Conservation (phyloP, 2,888 invertebrate species). For the Leptopterna dolabrata region DNA sequence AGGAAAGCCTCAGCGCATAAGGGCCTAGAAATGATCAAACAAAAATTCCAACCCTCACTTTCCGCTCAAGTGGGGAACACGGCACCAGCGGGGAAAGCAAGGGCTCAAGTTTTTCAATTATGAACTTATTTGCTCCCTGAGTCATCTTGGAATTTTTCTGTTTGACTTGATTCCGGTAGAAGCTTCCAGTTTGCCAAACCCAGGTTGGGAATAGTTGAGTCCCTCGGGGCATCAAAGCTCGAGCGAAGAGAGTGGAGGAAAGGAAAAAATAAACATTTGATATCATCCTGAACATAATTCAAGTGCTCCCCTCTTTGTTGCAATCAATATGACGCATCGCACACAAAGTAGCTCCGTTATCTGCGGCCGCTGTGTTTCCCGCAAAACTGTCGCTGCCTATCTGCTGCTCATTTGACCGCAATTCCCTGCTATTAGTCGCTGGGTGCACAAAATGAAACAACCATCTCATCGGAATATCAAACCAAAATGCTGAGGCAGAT, state of each 20-base stretch:
- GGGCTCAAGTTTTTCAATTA: constrained; percentile 46
- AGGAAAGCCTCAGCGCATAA: constrained; percentile 12
- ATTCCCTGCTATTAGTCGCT: background rate
- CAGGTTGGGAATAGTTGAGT: background rate
- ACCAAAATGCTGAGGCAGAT: background rate
- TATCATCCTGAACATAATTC: constrained; percentile 51
- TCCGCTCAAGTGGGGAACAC: constrained; percentile 21
- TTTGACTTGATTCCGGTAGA: constrained; percentile 38
- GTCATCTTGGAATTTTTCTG: constrained; percentile 48
- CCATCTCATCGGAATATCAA: background rate
- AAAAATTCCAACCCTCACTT: constrained; percentile 24
- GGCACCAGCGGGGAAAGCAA: background rate
- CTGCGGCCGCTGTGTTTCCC: background rate
- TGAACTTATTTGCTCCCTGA: constrained; percentile 50
- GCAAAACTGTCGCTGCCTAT: background rate
- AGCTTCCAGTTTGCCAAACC: constrained; percentile 24
- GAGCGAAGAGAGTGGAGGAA: background rate
- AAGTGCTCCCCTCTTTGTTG: background rate
- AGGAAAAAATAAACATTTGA: constrained; percentile 47
- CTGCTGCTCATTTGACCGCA: background rate
- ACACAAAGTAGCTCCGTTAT: constrained; percentile 37
- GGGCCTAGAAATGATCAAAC: constrained; percentile 29
- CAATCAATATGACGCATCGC: constrained; percentile 52
- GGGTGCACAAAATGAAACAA: background rate
- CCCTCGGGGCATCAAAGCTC: background rate